A percentile compares a stretch with the other conserved stretches of the same genome.
Evolutionary conservation across 2,797 vertebrate genomes (phyloP).

Genomic region (Pitangus sulphuratus): DNA sequence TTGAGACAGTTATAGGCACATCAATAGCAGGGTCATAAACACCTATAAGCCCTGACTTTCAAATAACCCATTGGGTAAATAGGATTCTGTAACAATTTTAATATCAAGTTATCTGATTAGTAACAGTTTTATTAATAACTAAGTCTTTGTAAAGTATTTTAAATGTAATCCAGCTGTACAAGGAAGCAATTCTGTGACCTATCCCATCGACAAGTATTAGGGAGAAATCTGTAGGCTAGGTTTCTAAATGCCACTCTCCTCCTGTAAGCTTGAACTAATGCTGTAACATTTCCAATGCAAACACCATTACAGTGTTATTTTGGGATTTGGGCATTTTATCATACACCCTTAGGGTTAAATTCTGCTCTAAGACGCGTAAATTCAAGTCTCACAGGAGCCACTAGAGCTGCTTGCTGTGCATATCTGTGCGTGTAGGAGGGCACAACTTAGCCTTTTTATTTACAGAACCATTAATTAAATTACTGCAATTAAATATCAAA

Average conservation of each 20-base stretch:
- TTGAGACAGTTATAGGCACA: background rate
- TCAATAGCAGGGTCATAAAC: background rate
- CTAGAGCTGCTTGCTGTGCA: background rate
- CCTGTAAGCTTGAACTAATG: background rate
- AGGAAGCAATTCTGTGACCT: background rate
- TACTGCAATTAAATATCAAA: conserved; percentile 46
- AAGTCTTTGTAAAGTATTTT: background rate
- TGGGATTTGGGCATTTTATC: background rate
- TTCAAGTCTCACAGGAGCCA: background rate
- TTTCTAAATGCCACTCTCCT: background rate
- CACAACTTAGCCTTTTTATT: conserved; percentile 31
- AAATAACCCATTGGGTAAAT: background rate
- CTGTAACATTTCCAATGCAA: background rate
- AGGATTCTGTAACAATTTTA: background rate
- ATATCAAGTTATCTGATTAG: background rate
- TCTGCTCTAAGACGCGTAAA: background rate
- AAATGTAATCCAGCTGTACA: background rate
- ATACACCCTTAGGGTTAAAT: background rate
- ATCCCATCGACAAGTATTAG: background rate
- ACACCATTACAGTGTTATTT: background rate
- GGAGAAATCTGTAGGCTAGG: background rate
- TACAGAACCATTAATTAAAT: conserved; percentile 63
- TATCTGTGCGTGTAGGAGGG: background rate
- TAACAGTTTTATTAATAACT: background rate
- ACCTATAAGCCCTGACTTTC: background rate